Conservation (phyloP, 2,797 vertebrate genomes). For the Hydrocynus forskahlii region DNA sequence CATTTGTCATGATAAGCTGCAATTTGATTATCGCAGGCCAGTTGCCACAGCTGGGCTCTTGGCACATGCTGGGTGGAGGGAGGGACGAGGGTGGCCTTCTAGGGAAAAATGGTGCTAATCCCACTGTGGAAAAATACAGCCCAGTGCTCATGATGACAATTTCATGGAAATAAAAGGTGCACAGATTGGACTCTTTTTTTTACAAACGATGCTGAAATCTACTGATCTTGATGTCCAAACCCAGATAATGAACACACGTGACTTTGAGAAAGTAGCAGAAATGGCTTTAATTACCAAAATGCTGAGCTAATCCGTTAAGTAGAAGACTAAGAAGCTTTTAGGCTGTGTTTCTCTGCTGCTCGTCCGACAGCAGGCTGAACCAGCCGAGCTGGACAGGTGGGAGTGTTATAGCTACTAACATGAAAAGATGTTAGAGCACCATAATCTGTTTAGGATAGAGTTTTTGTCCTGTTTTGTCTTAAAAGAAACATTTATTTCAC, state of each 20-base stretch:
- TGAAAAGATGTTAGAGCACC: not conserved
- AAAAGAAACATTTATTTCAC: not conserved
- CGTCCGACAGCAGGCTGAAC: not conserved
- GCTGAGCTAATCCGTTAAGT: conserved; percentile 16
- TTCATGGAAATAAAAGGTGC: not conserved
- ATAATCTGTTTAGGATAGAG: not conserved
- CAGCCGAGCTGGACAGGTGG: not conserved
- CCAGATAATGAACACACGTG: conserved; percentile 2
- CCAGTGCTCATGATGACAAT: not conserved
- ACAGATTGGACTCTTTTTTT: not conserved
- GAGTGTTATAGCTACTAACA: not conserved
- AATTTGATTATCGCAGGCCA: conserved; percentile 6
- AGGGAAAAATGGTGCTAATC: not conserved
- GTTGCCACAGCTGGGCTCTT: conserved; percentile 17
- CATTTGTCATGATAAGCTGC: conserved; percentile 21
- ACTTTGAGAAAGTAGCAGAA: not conserved
- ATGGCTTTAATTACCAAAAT: not conserved
- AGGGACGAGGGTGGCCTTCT: not conserved
- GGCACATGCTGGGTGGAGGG: not conserved
- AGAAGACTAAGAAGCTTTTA: conserved; percentile 6
- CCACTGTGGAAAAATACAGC: conserved; percentile 12
- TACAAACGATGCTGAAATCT: not conserved
- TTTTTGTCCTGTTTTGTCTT: not conserved
- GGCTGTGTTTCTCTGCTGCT: not conserved
- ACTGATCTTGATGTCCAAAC: not conserved